phyloP scores from a whole-genome alignment of 2,797 vertebrate species.

The Gymnothorax javanicus region DNA sequence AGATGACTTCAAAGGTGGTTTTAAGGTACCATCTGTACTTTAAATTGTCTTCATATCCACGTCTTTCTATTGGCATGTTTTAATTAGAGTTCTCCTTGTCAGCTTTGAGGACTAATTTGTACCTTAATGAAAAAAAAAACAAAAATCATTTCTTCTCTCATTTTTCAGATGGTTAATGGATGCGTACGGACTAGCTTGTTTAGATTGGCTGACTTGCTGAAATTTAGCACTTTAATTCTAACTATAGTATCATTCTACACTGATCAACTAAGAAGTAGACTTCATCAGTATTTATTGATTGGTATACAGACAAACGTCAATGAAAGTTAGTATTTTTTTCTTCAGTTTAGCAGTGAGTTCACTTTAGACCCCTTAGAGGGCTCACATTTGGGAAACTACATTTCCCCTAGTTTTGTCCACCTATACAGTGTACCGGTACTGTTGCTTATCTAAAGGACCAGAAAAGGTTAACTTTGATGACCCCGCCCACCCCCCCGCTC shows the following conservation, averaged over 20 bases:
- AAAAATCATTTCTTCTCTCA: background rate
- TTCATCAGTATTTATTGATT: background rate
- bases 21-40: background rate
- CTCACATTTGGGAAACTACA: too few species aligned
- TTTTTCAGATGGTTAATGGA: slow-evolving; percentile 1
- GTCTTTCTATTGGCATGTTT: background rate
- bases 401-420: too few species aligned
- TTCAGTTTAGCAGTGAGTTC: background rate
- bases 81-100: background rate
- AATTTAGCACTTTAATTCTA: background rate
- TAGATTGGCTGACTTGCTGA: slow-evolving; percentile 26
- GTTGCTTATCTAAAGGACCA: too few species aligned
- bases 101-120: background rate
- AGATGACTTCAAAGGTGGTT: background rate
- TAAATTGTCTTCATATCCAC: slow-evolving; percentile 3
- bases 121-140: background rate
- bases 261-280: background rate
- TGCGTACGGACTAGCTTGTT: slow-evolving; percentile 2
- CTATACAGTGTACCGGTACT: too few species aligned
- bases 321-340: background rate
- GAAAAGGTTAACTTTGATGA: too few species aligned
- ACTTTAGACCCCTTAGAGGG: background rate
- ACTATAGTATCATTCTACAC: background rate
- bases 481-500: too few species aligned
- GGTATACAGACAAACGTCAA: background rate